A percentile compares a stretch with the other conserved stretches of the same genome.
phyloP scores from a whole-genome alignment of 2,888 invertebrate genomes.

The Pandemis corylana region DNA sequence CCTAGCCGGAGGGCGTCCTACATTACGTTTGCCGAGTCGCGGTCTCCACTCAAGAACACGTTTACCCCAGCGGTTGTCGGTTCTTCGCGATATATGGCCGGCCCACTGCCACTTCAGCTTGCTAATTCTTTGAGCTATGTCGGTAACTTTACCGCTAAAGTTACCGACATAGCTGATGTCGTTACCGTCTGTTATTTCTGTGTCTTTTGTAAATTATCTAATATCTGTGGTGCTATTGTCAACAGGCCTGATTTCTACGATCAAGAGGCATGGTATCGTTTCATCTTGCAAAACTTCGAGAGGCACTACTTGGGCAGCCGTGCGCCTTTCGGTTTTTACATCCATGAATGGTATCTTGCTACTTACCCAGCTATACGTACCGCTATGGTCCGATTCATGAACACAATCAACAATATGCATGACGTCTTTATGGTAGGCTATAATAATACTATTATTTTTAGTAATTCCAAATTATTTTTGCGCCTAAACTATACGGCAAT shows the following conservation, averaged over 20 bases:
- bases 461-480: background rate
- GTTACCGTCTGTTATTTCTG: too few species aligned
- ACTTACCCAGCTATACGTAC: constrained; percentile 69
- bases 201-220: too few species aligned
- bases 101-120: too few species aligned
- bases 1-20: too few species aligned
- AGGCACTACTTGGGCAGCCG: constrained; percentile 86
- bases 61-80: too few species aligned
- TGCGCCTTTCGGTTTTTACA: constrained; percentile 88
- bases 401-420: constrained; percentile 76
- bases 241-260: constrained; percentile 62
- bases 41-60: too few species aligned
- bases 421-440: constrained; percentile 85
- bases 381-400: constrained; percentile 84
- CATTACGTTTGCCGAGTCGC: too few species aligned
- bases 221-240: background rate
- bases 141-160: too few species aligned
- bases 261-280: constrained; percentile 79
- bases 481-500: too few species aligned
- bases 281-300: constrained; percentile 87
- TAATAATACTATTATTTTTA: background rate
- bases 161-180: too few species aligned
- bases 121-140: too few species aligned
- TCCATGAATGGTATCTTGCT: constrained; percentile 87
- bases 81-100: too few species aligned